Percentiles rank a stretch among this genome's conserved stretches.
phyloP scores from a whole-genome alignment of 2,888 invertebrate species.

The Cheilosia soror region DNA sequence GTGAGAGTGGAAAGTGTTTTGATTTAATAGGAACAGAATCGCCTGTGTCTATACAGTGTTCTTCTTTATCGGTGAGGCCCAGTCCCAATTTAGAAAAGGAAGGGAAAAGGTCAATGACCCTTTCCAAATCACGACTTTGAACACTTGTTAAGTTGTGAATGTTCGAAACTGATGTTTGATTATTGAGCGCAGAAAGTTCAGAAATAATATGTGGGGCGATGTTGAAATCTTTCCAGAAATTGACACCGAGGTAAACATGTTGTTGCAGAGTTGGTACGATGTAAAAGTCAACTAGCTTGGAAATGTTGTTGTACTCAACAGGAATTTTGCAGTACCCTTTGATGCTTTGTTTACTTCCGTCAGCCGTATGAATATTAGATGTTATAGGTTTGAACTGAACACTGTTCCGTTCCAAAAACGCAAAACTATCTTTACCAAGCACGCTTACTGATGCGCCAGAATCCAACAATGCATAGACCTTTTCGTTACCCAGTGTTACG shows the following conservation, averaged over 20 bases:
- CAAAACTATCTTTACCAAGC: too few species aligned
- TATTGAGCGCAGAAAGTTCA: neutral
- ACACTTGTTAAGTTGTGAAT: neutral
- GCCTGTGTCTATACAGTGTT: too few species aligned
- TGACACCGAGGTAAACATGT: neutral
- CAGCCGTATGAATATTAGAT: neutral
- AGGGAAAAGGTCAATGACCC: neutral
- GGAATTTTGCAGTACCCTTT: constrained; percentile 3
- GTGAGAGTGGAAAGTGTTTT: too few species aligned
- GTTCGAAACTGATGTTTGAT: neutral
- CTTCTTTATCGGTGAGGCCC: too few species aligned
- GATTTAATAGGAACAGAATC: too few species aligned
- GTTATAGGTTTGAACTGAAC: too few species aligned
- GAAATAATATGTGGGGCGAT: constrained; percentile 2
- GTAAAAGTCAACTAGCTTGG: constrained; percentile 4
- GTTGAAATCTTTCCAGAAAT: too few species aligned
- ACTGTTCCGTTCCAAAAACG: too few species aligned
- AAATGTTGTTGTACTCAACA: constrained; percentile 2
- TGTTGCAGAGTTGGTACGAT: constrained; percentile 6
- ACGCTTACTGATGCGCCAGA: too few species aligned
- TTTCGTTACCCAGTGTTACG: too few species aligned
- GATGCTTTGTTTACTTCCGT: constrained; percentile 1
- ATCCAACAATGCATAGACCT: too few species aligned
- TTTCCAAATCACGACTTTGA: neutral
- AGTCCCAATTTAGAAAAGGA: too few species aligned